A percentile compares a stretch with the other conserved stretches of the same genome.
These are phyloP conservation scores for Aporophyla nigra DNA, from an alignment of 2,888 invertebrate species.

Conservation along the genomic window DNA sequence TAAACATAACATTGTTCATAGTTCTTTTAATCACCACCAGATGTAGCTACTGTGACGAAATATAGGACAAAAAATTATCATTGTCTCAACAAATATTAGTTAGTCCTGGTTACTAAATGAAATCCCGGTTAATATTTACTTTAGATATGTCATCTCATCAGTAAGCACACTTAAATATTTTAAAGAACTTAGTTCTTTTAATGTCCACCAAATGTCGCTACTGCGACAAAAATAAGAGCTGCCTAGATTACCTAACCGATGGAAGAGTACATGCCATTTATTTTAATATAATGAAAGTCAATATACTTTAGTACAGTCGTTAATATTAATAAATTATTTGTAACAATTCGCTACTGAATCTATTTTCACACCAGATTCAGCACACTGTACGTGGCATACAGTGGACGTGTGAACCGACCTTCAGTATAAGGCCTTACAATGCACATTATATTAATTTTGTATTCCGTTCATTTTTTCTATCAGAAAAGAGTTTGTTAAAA, in stretches of 20 bases:
- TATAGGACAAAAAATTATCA: not conserved
- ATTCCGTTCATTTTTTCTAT: constrained; percentile 7
- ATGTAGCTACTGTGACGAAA: not conserved
- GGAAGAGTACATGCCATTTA: constrained; percentile 11
- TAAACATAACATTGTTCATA: not conserved
- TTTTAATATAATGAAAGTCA: not conserved
- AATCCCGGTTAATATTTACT: no score
- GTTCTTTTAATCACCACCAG: not conserved
- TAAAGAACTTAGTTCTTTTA: not conserved
- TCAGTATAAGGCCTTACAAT: constrained; percentile 2
- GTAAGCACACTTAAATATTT: not conserved
- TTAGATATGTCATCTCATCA: no score
- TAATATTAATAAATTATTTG: constrained; percentile 41
- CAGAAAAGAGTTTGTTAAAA: not conserved
- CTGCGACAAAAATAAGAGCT: not conserved
- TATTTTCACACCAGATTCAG: constrained; percentile 7
- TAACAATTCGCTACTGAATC: constrained; percentile 10
- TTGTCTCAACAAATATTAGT: no score
- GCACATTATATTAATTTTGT: constrained; percentile 8
- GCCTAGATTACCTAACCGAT: not conserved
- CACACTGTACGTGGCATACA: constrained; percentile 22
- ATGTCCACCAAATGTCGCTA: not conserved
- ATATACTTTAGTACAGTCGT: not conserved
- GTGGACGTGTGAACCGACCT: constrained; percentile 41
- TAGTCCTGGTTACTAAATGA: no score